Base-by-base conservation (phyloP, 2,888 invertebrate species). In the Rhopalosiphum nymphaeae region DNA sequence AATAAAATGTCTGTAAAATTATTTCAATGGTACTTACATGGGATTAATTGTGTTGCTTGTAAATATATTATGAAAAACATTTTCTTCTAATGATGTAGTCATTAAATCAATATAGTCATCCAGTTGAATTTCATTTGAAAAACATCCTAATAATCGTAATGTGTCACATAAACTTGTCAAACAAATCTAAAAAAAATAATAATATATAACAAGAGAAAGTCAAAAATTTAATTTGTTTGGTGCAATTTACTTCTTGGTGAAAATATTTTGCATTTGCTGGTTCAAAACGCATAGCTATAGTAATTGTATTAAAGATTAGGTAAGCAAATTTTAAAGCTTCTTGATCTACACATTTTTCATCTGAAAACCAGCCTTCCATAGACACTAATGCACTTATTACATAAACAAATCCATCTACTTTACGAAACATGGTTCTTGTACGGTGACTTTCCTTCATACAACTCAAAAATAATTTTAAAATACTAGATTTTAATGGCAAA, bases 181-280 rank as follows among this genome's bases (percentile, higher is more conserved):
- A 95, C 99, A 99, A 95, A 99, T 98, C 98, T 98, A 95, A 95
- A 96, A 94, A 95, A 95, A 92, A 87, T 42, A 78, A 91, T 21
- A 92, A 42, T 56, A 94, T 67, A 36, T 89, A 67, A 21, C 7
- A 78, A 21, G 0, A 78, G 36, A 36, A 78, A 78, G 2, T 78
- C 21, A 49, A 56, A 85, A 49, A 61, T 94, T 92, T 46, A 42
- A 90, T 53, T 89, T 56, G 0, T 57, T 57, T 94, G 56, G n/a
- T 46, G 46, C 16, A 84, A 78, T 46, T 95, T 95, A 98, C 98
- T 97, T 99, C 99, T 95, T 98, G 98, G 95, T 99, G 98, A 96
- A 99, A 99, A 96, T 99, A 99, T 96, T 99, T 99, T 0, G 99
- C 99, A 96, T 99, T 99, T 0, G 99, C 99, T 3, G 99, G 99